phyloP scores from a whole-genome alignment of 2,113 vertebrate species.

The Apistogramma diplotaenia region DNA sequence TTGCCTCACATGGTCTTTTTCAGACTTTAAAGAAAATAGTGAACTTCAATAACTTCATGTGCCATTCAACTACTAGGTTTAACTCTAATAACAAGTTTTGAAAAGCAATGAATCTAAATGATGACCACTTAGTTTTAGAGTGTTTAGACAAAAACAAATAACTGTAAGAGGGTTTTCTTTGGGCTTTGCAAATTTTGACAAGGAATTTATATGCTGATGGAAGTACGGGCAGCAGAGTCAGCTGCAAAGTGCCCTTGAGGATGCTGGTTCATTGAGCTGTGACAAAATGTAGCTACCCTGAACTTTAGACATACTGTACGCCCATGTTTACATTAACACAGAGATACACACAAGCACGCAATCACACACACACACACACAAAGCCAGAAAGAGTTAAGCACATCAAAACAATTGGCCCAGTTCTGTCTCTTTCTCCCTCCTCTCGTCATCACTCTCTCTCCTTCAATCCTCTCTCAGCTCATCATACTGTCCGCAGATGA shows the following conservation, averaged over 20 bases:
- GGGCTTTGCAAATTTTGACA: neutral
- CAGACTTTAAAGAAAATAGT: neutral
- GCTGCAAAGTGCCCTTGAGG: neutral
- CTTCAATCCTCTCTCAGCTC: slow-evolving; percentile 66
- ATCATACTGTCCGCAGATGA: slow-evolving; percentile 62
- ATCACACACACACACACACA: slow-evolving; percentile 7
- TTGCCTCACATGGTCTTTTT: neutral
- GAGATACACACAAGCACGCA: neutral
- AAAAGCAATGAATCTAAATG: neutral
- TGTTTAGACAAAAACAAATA: neutral
- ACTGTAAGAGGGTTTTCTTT: neutral
- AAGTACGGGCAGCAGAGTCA: neutral
- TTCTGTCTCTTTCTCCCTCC: slow-evolving; percentile 65
- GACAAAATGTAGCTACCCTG: neutral
- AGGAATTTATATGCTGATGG: neutral
- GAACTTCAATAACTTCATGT: neutral
- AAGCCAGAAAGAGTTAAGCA: slow-evolving; percentile 53
- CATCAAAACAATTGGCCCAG: slow-evolving; percentile 71
- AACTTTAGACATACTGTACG: neutral
- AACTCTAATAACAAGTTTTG: neutral
- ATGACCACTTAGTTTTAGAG: neutral
- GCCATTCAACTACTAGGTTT: neutral
- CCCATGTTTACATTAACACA: slow-evolving; percentile 42
- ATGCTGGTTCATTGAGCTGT: neutral
- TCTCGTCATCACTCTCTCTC: slow-evolving; percentile 53